These are phyloP conservation scores for Macaca fascicularis DNA, from an alignment of 2,113 vertebrate genomes.

Conservation along the genomic window T2T-MFA8v1.1 NC_088391.1:24303501-24304000, in stretches of 20 bases:
- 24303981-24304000: neutral
- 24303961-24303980: neutral
- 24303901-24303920: neutral
- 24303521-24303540: slow-evolving; percentile 12
- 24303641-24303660: neutral
- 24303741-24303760: neutral
- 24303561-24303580: neutral
- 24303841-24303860: neutral
- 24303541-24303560: neutral
- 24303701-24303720: neutral
- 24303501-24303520: neutral
- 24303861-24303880: neutral
- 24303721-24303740: neutral
- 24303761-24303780: neutral
- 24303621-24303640: neutral
- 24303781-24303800: neutral
- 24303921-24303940: neutral
- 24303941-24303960: neutral
- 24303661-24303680: neutral
- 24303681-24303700: neutral
- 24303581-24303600: neutral
- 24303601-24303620: neutral
- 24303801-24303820: neutral
- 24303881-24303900: neutral
- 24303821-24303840: neutral